These are phyloP conservation scores for Enoplosus armatus DNA, from an alignment of 2,797 vertebrate species.

Conservation along the genomic window DNA sequence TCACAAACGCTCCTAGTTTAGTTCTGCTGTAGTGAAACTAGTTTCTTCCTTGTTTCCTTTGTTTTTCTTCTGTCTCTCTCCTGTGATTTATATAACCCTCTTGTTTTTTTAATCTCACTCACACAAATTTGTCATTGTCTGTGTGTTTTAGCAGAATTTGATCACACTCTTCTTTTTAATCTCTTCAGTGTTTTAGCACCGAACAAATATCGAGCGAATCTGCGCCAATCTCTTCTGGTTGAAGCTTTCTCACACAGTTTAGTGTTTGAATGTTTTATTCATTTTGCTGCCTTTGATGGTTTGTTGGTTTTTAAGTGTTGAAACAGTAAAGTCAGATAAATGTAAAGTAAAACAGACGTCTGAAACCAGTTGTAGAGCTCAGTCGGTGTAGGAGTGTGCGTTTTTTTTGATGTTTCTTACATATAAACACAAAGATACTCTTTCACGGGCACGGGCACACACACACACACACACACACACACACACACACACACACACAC, in stretches of 20 bases:
- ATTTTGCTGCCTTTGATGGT: slow-evolving; percentile 15
- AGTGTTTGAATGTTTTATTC: slow-evolving; percentile 19
- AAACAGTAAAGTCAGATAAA: slow-evolving; percentile 17
- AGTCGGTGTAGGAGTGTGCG: background rate
- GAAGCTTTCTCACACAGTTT: background rate
- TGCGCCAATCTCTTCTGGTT: background rate
- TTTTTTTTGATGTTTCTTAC: background rate
- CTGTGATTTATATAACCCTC: background rate
- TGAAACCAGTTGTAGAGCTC: slow-evolving; percentile 2
- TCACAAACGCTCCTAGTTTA: too few relatives aligned
- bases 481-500: slow-evolving; percentile 12
- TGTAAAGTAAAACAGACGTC: background rate
- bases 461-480: slow-evolving; percentile 1
- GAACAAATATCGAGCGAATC: background rate
- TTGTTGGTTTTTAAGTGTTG: background rate
- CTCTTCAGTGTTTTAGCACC: background rate
- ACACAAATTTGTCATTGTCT: background rate
- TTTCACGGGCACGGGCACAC: background rate
- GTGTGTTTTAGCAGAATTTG: background rate
- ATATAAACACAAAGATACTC: background rate
- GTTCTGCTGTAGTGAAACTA: background rate
- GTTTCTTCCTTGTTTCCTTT: background rate
- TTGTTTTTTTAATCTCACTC: too few relatives aligned
- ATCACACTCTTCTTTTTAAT: background rate
- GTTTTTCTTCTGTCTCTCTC: background rate